A percentile compares a stretch with the other conserved stretches of the same genome.
Conservation (phyloP, 1,140 invertebrate species). For the Mactra quadrangularis region DNA sequence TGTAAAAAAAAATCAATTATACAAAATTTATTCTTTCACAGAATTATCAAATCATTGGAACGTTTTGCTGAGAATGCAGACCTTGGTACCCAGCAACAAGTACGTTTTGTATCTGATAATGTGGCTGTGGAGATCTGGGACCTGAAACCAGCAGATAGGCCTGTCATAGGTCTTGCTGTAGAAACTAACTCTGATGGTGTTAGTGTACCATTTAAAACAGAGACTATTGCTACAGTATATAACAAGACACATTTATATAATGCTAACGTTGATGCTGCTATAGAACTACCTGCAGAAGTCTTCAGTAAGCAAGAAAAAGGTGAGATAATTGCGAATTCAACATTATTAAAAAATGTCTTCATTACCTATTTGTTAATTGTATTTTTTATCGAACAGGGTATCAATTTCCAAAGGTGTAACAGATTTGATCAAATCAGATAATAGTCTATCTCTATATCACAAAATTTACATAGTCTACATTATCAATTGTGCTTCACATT, state of each 20-base stretch:
- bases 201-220: slow-evolving; percentile 51
- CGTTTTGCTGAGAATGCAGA: slow-evolving; percentile 70
- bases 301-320: slow-evolving; percentile 64
- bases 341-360: too few species aligned
- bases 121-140: slow-evolving; percentile 78
- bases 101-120: slow-evolving; percentile 75
- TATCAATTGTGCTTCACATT: too few species aligned
- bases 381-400: too few species aligned
- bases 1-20: too few species aligned
- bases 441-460: too few species aligned
- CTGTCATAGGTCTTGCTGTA: slow-evolving; percentile 75
- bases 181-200: slow-evolving; percentile 27
- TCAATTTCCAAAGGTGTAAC: too few species aligned
- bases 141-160: slow-evolving; percentile 51
- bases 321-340: slow-evolving; percentile 35
- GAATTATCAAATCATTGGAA: slow-evolving; percentile 75
- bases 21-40: too few species aligned
- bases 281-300: slow-evolving; percentile 73
- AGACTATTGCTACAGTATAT: slow-evolving; percentile 66
- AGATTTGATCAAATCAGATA: too few species aligned
- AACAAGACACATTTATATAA: slow-evolving; percentile 66
- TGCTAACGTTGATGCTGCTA: slow-evolving; percentile 72
- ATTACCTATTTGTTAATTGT: too few species aligned
- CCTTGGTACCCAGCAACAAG: slow-evolving; percentile 59
- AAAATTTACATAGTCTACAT: too few species aligned